Percentiles rank a stretch among this genome's conserved stretches.
phyloP scores from a whole-genome alignment of 2,113 vertebrate genomes.

The Colaptes auratus region DNA sequence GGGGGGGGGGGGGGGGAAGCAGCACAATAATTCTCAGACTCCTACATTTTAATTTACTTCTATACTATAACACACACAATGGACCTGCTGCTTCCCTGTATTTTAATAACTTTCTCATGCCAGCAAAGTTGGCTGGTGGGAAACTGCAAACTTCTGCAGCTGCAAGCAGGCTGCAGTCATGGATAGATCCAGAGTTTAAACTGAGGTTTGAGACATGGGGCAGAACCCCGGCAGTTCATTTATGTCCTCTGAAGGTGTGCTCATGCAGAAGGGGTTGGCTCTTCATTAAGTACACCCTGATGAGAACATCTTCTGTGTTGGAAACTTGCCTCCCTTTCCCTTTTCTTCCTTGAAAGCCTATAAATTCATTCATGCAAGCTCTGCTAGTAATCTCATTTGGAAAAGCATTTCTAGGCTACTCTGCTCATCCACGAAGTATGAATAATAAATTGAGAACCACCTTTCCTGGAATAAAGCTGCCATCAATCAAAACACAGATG shows the following conservation, averaged over 20 bases:
- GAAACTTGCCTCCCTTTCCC: neutral
- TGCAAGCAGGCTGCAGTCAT: neutral
- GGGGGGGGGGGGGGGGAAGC: too few species aligned
- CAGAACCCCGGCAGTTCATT: neutral
- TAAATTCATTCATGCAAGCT: neutral
- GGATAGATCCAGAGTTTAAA: neutral
- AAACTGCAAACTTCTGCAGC: neutral
- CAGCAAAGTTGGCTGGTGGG: neutral
- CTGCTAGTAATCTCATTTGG: neutral
- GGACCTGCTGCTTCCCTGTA: neutral
- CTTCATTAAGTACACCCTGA: neutral
- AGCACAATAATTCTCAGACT: neutral
- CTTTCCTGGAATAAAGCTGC: neutral
- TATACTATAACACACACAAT: neutral
- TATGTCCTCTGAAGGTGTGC: neutral
- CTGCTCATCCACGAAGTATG: conserved; percentile 6
- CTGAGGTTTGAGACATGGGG: neutral
- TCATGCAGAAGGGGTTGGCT: neutral
- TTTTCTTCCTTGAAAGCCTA: neutral
- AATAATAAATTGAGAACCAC: conserved; percentile 52
- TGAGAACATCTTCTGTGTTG: neutral
- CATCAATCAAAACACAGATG: conserved; percentile 52
- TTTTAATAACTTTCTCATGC: neutral
- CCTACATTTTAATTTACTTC: conserved; percentile 56
- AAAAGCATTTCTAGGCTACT: neutral